Conservation (phyloP, 1,140 invertebrate species). For the Parasteatoda tepidariorum region DNA sequence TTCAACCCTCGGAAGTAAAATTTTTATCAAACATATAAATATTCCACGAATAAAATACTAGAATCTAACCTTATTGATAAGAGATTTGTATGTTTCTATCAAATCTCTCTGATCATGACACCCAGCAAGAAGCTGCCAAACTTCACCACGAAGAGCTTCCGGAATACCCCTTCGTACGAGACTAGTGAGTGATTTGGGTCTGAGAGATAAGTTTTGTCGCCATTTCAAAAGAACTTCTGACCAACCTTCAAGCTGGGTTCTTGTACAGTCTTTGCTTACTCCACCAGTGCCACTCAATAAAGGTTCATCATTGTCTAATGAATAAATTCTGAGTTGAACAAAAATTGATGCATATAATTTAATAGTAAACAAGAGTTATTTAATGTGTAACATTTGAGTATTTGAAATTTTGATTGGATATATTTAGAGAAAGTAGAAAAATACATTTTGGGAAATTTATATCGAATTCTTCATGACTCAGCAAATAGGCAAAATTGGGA, state of each 20-base stretch:
- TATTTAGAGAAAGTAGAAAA: too few species aligned
- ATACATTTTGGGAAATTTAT: too few species aligned
- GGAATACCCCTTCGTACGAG: conserved; percentile 92
- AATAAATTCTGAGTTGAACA: neutral
- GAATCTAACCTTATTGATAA: conserved; percentile 85
- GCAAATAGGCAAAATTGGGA: too few species aligned
- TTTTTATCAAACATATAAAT: too few species aligned
- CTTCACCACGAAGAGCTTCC: conserved; percentile 94
- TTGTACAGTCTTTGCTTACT: conserved; percentile 95
- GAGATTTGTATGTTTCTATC: conserved; percentile 89
- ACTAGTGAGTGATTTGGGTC: conserved; percentile 80
- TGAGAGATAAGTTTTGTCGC: conserved; percentile 74
- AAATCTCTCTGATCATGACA: conserved; percentile 84
- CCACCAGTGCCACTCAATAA: conserved; percentile 83
- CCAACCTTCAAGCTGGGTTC: conserved; percentile 92
- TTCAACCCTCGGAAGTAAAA: too few species aligned
- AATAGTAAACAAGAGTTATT: neutral
- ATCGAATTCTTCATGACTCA: too few species aligned
- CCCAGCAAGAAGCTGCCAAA: conserved; percentile 94
- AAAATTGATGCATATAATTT: too few species aligned
- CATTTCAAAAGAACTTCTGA: conserved; percentile 89
- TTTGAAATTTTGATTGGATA: too few species aligned
- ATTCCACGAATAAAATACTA: too few species aligned
- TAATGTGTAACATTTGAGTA: neutral
- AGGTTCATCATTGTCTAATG: conserved; percentile 60